Base-by-base conservation (phyloP, 2,113 vertebrate species). In the Gambusia holbrooki region DNA sequence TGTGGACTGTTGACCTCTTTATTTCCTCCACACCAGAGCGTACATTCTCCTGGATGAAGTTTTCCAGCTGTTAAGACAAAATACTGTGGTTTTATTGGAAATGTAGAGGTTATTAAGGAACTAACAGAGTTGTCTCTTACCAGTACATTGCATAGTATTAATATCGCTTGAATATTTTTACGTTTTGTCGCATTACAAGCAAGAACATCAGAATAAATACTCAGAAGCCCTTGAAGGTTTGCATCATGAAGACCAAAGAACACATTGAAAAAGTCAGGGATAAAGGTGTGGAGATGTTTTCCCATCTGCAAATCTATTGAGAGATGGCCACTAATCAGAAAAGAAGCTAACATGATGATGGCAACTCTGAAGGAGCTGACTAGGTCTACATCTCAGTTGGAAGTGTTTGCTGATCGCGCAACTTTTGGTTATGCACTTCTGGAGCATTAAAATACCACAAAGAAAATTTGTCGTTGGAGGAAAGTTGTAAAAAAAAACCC, bases 31-130 rank as follows among this genome's bases (percentile, higher is more conserved):
- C 89, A 80, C 93, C 93, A 1, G 87, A 91, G 71, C 90, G 92
- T 51, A 94, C 84, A 0, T 92, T 95, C 62, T 94, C 94, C 71
- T 94, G 94, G 79, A 94, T 90, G 84, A 91, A 95, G 87, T 69
- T 94, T 87, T 95, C 93, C 89, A 96, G 87, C 96, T 94, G 90
- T 32, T 76, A 6, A 37, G 40, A 74, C 37, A 74, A 62, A 11
- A 81, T 79, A 32, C n/a, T 68, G 7, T 71, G 48, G 79, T 76
- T 17, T 32, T 80, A 71, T 67, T 30, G 51, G 25, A 33, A 79
- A 79, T 69, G 37, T 35, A 37, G 10, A 11, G 33, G 48, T 32
- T 25, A 68, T 51, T 0, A 12, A 2, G 72, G 51, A n/a, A 8
- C 13, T 64, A 58, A n/a, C 22, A 10, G 0, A 25, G 5, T 3